Evolutionary conservation across 2,888 invertebrate species (phyloP), one percentile per base, ranked within the genome.

Genomic region (Cryptocephalus moraei): DNA sequence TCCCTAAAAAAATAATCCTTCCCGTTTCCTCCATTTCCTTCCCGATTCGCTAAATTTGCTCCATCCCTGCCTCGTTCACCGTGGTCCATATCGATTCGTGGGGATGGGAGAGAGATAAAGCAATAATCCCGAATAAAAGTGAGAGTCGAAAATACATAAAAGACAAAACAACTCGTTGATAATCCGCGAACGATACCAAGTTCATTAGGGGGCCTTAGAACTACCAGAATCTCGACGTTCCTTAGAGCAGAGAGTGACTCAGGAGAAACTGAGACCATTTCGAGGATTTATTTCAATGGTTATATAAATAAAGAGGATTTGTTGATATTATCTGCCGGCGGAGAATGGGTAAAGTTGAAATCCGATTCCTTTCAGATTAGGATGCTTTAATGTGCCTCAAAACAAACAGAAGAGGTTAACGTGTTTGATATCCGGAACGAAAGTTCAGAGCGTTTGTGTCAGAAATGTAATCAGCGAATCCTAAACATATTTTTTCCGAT

Each of bases 121-220:
- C 42, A 31, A 32, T 42, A 42, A 42, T 22, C 42, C 42, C 10
- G n/a, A 9, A 31, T 12, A n/a, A 12, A 41, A 12, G 41, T 32
- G 12, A 13, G 41, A 8, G 8, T 41, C 32, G 41, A 11, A 32
- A 32, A 13, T 13, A 32, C 11, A 54, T 53, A 56, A 52, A 54
- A 50, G 54, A 54, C 53, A 49, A 50, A 55, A 47, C 50, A 52
- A 49, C 55, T 61, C 56, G 58, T 62, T 62, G 60, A 60, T 64
- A 64, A 65, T 65, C 64, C 64, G 61, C 55, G 57, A 62, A 64
- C 63, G 65, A 64, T 62, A 58, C 62, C 56, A 55, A 57, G 59
- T 65, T 65, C 64, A 65, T 65, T 65, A 42, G 42, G 42, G 22
- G 22, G 22, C 6, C 22, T 22, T 22, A 22, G 22, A 22, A 22